These are phyloP conservation scores for Pollenia labialis DNA, from an alignment of 2,888 invertebrate genomes.

Conservation along the genomic window DNA sequence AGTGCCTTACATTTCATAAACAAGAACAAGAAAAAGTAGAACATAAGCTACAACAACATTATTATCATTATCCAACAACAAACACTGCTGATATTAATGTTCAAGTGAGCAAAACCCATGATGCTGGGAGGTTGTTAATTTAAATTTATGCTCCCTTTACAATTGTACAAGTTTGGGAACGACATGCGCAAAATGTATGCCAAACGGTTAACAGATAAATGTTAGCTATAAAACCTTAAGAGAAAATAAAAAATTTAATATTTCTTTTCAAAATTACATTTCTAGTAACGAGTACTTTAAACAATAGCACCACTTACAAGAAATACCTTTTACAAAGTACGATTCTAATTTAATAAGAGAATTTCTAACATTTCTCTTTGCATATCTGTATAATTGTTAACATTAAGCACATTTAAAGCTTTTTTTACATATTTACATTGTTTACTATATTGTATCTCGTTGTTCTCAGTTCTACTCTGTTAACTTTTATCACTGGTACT, in stretches of 20 bases:
- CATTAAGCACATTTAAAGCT: no score
- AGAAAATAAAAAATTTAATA: not conserved
- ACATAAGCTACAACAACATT: conserved; percentile 1
- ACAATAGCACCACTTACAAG: not conserved
- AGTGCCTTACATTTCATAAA: conserved; percentile 45
- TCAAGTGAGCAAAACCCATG: conserved; percentile 26
- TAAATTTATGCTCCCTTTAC: not conserved
- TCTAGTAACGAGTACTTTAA: not conserved
- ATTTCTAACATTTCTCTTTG: conserved; percentile 25
- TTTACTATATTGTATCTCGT: not conserved
- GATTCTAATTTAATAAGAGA: conserved; percentile 16
- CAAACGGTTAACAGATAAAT: conserved; percentile 69
- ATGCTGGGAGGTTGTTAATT: conserved; percentile 59
- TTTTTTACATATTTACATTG: not conserved
- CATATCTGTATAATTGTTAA: not conserved
- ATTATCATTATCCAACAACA: conserved; percentile 17
- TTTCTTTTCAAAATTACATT: not conserved
- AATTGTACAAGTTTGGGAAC: not conserved
- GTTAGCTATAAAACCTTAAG: conserved; percentile 40
- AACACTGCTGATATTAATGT: conserved; percentile 26
- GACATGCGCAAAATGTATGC: conserved; percentile 67
- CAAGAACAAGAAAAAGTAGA: not conserved
- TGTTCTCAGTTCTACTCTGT: conserved; percentile 20
- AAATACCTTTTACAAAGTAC: no score
- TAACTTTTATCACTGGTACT: conserved; percentile 48